These are phyloP conservation scores for Myotis lucifugus DNA, from an alignment of 2,113 vertebrate genomes.

Conservation along the genomic window DNA sequence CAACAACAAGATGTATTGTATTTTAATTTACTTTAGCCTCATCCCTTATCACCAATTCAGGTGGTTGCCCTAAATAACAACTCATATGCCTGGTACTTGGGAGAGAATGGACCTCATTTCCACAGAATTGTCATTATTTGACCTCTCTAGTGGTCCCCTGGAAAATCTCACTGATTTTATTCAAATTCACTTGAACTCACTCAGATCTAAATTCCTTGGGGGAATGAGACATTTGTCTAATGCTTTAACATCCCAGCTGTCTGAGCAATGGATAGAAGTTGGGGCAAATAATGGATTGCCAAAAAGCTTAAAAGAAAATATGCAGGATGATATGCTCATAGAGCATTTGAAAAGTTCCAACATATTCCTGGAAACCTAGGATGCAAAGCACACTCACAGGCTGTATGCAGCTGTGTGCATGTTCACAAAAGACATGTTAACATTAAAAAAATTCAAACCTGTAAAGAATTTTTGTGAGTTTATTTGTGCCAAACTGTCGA, in stretches of 20 bases:
- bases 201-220: background rate
- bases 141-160: background rate
- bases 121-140: background rate
- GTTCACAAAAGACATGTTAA: background rate
- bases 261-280: background rate
- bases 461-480: no score
- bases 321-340: background rate
- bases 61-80: background rate
- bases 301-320: background rate
- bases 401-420: background rate
- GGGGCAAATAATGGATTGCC: background rate
- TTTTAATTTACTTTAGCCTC: background rate
- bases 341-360: background rate
- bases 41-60: background rate
- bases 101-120: background rate
- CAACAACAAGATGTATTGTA: background rate
- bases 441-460: no score
- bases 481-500: no score
- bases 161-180: background rate
- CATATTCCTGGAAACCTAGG: background rate
- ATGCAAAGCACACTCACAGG: background rate
- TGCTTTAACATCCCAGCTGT: background rate
- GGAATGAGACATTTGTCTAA: background rate
- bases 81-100: background rate
- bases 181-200: conserved; percentile 2